Percentiles rank a stretch among this genome's conserved stretches.
Evolutionary conservation across 1,140 invertebrate genomes (phyloP).

Genomic region (Drosophila grimshawi): DNA sequence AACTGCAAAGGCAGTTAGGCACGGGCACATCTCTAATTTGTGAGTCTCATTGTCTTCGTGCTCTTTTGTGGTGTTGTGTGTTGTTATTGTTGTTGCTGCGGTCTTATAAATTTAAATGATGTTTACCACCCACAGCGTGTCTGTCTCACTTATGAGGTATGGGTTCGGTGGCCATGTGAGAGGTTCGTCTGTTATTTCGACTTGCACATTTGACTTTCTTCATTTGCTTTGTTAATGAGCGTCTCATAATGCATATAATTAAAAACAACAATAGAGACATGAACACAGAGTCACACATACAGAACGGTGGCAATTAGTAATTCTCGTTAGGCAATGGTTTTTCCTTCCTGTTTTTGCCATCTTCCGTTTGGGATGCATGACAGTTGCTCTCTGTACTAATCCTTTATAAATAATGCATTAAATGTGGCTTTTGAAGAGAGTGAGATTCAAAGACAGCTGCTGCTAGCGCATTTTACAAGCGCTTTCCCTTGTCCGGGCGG

Average conservation of each 20-base stretch:
- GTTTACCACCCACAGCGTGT: constrained; percentile 55
- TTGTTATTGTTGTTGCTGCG: constrained; percentile 40
- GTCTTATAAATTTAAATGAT: constrained; percentile 72
- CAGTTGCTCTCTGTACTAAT: constrained; percentile 56
- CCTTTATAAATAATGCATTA: constrained; percentile 80
- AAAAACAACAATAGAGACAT: constrained; percentile 60
- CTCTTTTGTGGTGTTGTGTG: constrained; percentile 13
- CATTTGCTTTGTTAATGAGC: constrained; percentile 78
- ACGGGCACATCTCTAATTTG: constrained; percentile 27
- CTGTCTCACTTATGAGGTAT: constrained; percentile 29
- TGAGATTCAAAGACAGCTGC: constrained; percentile 26
- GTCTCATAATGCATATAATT: constrained; percentile 75
- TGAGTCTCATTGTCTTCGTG: constrained; percentile 25
- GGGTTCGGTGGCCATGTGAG: constrained; percentile 31
- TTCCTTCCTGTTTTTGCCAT: constrained; percentile 60
- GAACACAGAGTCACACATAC: neutral
- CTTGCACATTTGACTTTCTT: constrained; percentile 67
- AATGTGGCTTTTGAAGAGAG: constrained; percentile 46
- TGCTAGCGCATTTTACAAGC: constrained; percentile 34
- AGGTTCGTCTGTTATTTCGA: constrained; percentile 50
- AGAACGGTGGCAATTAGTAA: constrained; percentile 63
- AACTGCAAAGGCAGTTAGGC: neutral
- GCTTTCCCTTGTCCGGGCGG: constrained; percentile 45
- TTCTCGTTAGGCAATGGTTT: constrained; percentile 73
- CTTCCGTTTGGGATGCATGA: constrained; percentile 57